Percentiles rank a stretch among this genome's conserved stretches.
phyloP scores from a whole-genome alignment of 2,888 invertebrate species.

The Drosophila lutescens region DNA sequence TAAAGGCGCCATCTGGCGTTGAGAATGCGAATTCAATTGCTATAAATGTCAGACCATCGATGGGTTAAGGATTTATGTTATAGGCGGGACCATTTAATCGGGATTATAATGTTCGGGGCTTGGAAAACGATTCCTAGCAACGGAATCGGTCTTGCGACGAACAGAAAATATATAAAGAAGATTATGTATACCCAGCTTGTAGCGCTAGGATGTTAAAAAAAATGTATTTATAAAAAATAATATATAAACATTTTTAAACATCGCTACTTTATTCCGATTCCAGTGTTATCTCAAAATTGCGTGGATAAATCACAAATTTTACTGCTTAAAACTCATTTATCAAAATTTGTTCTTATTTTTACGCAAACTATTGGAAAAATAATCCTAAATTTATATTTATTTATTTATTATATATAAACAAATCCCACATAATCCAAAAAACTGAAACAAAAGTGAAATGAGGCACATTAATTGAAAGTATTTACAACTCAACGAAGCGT shows the following conservation, averaged over 20 bases:
- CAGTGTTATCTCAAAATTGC: no score
- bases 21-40: slow-evolving; percentile 40
- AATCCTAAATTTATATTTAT: no score
- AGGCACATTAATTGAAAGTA: slow-evolving; percentile 60
- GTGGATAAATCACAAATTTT: no score
- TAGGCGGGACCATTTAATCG: slow-evolving; percentile 11
- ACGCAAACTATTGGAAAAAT: no score
- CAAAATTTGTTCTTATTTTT: no score
- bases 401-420: no score
- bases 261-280: no score
- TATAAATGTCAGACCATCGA: slow-evolving; percentile 38
- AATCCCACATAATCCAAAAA: slow-evolving; percentile 2
- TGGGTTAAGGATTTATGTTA: slow-evolving; percentile 37
- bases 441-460: slow-evolving; percentile 17
- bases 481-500: slow-evolving; percentile 52
- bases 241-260: no score
- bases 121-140: neutral
- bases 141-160: neutral
- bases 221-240: no score
- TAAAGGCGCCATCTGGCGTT: slow-evolving; percentile 46
- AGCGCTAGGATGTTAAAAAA: no score
- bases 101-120: slow-evolving; percentile 1
- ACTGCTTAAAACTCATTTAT: no score
- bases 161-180: neutral
- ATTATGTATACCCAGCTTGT: no score